phyloP scores from a whole-genome alignment of 2,888 invertebrate species.

The Drosophila seclusa region DNA sequence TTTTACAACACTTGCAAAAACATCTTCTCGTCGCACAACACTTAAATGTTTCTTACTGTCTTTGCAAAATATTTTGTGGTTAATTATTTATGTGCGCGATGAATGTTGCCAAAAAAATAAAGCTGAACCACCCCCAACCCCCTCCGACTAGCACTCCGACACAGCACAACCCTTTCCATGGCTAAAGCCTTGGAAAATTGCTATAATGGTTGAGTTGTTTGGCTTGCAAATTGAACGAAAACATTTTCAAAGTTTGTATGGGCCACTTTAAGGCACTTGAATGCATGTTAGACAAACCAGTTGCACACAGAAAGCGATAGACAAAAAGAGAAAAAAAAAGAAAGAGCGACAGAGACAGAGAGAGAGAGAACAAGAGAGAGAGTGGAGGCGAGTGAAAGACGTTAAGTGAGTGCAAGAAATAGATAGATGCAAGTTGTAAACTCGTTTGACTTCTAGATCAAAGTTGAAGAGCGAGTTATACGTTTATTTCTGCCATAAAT shows the following conservation, averaged over 20 bases:
- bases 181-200: constrained; percentile 43
- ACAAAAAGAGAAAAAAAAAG: background rate
- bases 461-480: constrained; percentile 40
- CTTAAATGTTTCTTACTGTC: background rate
- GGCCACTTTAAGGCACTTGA: constrained; percentile 60
- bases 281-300: constrained; percentile 52
- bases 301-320: constrained; percentile 11
- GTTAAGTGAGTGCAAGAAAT: constrained; percentile 14
- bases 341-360: background rate
- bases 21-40: background rate
- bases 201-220: constrained; percentile 72
- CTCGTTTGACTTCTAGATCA: constrained; percentile 36
- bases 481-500: constrained; percentile 29
- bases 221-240: constrained; percentile 77
- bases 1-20: background rate
- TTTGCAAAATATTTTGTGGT: constrained; percentile 1
- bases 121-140: background rate
- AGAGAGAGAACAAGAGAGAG: background rate
- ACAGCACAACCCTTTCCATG: background rate
- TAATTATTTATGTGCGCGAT: constrained; percentile 41
- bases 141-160: background rate
- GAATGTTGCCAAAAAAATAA: constrained; percentile 7
- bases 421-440: constrained; percentile 28
- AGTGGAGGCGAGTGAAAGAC: background rate
- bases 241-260: constrained; percentile 73